phyloP scores from a whole-genome alignment of 2,113 vertebrate species.

The Sorex fumeus region DNA sequence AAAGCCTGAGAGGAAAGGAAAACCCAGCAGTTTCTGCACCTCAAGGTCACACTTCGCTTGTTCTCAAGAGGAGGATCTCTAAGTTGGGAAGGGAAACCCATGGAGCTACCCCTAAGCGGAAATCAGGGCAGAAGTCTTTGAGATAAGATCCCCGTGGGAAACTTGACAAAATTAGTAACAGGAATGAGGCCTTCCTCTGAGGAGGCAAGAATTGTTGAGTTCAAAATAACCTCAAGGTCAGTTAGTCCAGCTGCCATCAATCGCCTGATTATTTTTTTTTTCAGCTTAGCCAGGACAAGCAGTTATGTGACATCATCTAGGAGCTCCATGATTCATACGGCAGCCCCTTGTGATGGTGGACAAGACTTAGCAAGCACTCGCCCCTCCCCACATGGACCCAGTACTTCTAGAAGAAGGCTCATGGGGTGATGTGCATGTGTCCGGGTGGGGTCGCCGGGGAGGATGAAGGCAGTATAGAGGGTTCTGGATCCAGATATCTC shows the following conservation, averaged over 20 bases:
- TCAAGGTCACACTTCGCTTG: neutral
- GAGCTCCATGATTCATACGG: fast-evolving
- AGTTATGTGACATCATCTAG: neutral
- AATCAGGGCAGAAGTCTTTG: neutral
- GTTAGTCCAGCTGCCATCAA: slow-evolving; percentile 59
- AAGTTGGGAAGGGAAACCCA: neutral
- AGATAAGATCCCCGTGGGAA: slow-evolving; percentile 42
- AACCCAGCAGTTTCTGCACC: neutral
- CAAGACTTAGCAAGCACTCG: neutral
- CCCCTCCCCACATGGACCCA: fast-evolving
- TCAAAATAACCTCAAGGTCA: slow-evolving; percentile 70
- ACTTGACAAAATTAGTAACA: slow-evolving; percentile 59
- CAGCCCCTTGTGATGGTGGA: neutral
- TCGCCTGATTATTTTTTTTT: slow-evolving; percentile 54
- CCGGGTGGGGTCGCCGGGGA: neutral
- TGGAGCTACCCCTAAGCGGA: neutral
- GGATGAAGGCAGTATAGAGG: neutral
- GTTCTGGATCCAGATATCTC: neutral
- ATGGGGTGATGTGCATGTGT: too few relatives aligned
- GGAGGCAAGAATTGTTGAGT: neutral
- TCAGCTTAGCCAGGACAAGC: neutral
- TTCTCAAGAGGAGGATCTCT: fast-evolving
- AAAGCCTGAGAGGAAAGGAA: neutral
- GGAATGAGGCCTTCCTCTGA: slow-evolving; percentile 55
- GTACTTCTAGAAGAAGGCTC: neutral